A percentile compares a stretch with the other conserved stretches of the same genome.
Conservation (phyloP, 2,797 vertebrate species). For the Oryzias sinensis region DNA sequence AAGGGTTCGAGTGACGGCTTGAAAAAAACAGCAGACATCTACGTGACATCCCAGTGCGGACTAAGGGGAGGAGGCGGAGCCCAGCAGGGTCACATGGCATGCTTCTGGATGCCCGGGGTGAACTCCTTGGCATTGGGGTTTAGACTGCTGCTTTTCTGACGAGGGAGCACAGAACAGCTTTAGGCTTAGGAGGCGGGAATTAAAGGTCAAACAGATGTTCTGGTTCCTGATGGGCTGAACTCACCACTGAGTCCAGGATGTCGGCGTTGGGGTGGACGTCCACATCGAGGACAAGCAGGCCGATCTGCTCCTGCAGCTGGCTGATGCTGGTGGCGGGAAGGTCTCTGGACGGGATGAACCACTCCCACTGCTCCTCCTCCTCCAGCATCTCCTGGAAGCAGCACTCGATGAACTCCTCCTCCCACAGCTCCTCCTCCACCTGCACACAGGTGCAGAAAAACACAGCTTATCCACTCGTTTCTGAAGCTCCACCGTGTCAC, state of each 20-base stretch:
- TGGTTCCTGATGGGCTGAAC: constrained; percentile 12
- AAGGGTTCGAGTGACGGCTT: constrained; percentile 76
- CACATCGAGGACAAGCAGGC: constrained; percentile 81
- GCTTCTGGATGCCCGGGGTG: constrained; percentile 88
- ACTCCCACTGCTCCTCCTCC: constrained; percentile 89
- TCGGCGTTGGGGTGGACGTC: constrained; percentile 73
- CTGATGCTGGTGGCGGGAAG: constrained; percentile 79
- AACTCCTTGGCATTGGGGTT: constrained; percentile 94
- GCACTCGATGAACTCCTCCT: constrained; percentile 91
- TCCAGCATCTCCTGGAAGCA: constrained; percentile 95
- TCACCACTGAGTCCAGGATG: constrained; percentile 81
- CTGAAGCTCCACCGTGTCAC: too few relatives aligned
- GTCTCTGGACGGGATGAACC: constrained; percentile 94
- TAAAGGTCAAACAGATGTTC: background rate
- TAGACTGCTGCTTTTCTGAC: constrained; percentile 87
- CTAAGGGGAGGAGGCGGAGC: constrained; percentile 70
- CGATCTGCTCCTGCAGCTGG: constrained; percentile 87
- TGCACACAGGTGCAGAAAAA: constrained; percentile 32
- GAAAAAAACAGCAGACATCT: constrained; percentile 81
- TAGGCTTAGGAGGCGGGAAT: background rate
- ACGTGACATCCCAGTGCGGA: constrained; percentile 88
- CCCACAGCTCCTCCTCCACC: constrained; percentile 93
- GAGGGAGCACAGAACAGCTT: constrained; percentile 6
- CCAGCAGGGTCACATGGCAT: constrained; percentile 73
- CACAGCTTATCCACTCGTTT: too few relatives aligned